phyloP scores from a whole-genome alignment of 37 sponge, comb jelly and placozoan genomes.

The Bolinopsis microptera region DNA sequence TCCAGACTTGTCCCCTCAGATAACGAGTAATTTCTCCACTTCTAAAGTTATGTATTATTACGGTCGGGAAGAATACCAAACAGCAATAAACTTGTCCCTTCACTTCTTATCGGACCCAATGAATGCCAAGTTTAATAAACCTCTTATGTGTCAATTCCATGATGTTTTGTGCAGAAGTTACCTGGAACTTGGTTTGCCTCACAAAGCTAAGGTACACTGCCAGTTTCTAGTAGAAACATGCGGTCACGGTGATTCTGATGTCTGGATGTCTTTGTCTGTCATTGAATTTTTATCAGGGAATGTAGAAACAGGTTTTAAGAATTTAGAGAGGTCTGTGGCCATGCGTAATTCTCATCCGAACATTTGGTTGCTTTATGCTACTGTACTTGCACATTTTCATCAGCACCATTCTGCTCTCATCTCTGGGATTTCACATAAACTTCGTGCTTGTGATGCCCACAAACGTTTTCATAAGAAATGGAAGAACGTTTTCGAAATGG shows the following conservation, averaged over 20 bases:
- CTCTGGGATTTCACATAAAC: not conserved
- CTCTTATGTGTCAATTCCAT: not conserved
- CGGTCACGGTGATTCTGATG: not conserved
- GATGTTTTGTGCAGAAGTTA: not conserved
- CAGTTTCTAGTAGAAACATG: not conserved
- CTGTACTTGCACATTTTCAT: conserved; percentile 1
- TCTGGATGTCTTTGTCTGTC: not conserved
- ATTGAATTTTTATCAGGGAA: not conserved
- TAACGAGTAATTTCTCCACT: not conserved
- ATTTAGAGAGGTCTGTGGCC: not conserved
- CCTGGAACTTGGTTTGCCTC: not conserved
- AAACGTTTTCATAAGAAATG: not conserved
- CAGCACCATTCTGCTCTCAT: not conserved
- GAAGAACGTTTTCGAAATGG: not conserved
- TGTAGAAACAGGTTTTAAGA: not conserved
- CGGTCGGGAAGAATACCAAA: not conserved
- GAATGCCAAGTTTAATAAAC: not conserved
- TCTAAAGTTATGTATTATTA: not conserved
- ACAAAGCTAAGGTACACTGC: not conserved
- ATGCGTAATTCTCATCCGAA: not conserved
- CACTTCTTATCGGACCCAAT: not conserved
- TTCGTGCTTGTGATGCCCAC: not conserved
- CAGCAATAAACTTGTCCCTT: not conserved
- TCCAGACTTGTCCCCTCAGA: not conserved
- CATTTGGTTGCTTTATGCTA: conserved; percentile 9